A percentile compares a stretch with the other conserved stretches of the same genome.
These are phyloP conservation scores for Cantharis rustica DNA, from an alignment of 2,888 invertebrate species.

Conservation along the genomic window DNA sequence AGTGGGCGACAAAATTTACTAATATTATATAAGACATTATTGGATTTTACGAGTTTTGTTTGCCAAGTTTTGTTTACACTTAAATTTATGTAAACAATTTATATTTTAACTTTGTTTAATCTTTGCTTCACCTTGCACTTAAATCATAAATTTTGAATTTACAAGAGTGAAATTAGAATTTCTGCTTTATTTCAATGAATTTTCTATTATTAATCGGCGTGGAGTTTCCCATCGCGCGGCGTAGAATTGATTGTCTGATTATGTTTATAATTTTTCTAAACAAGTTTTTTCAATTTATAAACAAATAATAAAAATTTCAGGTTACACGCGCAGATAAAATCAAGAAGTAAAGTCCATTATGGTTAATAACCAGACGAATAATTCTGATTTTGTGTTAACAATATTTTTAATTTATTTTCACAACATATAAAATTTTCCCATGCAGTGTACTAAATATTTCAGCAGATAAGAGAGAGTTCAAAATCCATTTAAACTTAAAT, in stretches of 20 bases:
- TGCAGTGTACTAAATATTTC: not conserved
- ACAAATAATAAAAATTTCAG: not conserved
- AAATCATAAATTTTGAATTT: not conserved
- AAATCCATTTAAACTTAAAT: not conserved
- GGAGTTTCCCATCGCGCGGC: not conserved
- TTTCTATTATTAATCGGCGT: not conserved
- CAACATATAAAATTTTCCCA: not conserved
- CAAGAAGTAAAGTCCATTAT: not conserved
- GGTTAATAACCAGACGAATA: not conserved
- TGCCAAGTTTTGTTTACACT: not conserved
- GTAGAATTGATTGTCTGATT: not conserved
- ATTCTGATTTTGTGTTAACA: not conserved
- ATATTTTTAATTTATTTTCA: not conserved
- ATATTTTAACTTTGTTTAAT: not conserved
- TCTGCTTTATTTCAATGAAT: not conserved
- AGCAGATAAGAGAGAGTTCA: not conserved
- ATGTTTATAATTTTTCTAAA: not conserved
- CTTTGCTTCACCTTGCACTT: not conserved
- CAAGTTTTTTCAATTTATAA: not conserved
- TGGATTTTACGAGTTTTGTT: not conserved
- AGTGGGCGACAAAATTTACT: not conserved
- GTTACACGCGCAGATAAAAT: not conserved
- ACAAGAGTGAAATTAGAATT: not conserved
- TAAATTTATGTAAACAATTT: not conserved
- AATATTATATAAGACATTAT: not conserved